Evolutionary conservation across 2,797 vertebrate species (phyloP).

Genomic region (Erithacus rubecula): DNA sequence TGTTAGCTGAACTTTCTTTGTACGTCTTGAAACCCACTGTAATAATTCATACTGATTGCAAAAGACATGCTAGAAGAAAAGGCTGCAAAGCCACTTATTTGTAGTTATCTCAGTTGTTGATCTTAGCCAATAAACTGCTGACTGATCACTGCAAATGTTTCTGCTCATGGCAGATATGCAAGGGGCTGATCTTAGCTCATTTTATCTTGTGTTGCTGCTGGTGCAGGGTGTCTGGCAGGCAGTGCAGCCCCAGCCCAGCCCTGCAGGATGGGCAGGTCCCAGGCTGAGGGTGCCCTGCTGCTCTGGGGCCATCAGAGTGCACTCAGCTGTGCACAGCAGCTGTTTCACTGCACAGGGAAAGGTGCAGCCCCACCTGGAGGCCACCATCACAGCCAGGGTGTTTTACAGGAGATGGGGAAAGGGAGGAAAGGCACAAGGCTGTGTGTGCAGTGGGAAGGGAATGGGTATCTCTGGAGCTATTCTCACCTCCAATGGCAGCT

Average conservation of each 20-base stretch:
- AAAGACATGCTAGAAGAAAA: slow-evolving; percentile 47
- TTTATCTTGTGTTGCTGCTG: neutral
- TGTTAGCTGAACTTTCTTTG: slow-evolving; percentile 65
- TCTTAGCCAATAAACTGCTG: slow-evolving; percentile 62
- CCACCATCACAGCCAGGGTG: neutral
- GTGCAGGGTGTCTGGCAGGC: neutral
- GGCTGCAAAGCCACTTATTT: slow-evolving; percentile 64
- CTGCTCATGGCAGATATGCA: slow-evolving; percentile 4
- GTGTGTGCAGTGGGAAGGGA: neutral
- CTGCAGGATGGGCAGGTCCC: accelerated
- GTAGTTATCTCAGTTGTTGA: slow-evolving; percentile 59
- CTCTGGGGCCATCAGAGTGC: neutral
- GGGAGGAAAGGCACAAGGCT: neutral
- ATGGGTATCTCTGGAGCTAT: neutral
- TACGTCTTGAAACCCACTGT: slow-evolving; percentile 37
- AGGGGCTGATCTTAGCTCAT: neutral
- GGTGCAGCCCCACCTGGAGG: neutral
- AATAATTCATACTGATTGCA: slow-evolving; percentile 57
- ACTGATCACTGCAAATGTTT: slow-evolving; percentile 42
- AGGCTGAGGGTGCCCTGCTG: neutral
- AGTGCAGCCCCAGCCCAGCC: neutral
- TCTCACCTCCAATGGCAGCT: neutral
- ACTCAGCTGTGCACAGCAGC: neutral
- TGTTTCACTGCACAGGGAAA: neutral
- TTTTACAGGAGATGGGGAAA: neutral